Evolutionary conservation across 2,888 invertebrate genomes (phyloP).

Genomic region (Biston stratarius): DNA sequence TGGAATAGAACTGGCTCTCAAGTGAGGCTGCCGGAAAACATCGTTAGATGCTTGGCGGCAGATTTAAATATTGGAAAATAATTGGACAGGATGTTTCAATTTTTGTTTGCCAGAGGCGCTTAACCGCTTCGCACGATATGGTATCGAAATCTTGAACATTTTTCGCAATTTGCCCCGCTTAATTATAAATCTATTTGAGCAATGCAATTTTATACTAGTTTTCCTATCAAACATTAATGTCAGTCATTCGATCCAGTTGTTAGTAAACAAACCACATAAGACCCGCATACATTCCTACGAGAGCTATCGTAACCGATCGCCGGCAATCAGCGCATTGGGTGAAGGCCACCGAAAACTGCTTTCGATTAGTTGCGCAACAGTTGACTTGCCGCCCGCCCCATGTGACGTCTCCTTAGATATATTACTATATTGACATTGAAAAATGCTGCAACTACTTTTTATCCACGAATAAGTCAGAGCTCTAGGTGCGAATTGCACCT

Average conservation of each 20-base stretch:
- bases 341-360: constrained; percentile 74
- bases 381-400: constrained; percentile 36
- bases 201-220: background rate
- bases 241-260: constrained; percentile 22
- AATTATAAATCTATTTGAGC: background rate
- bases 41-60: no score
- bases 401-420: constrained; percentile 7
- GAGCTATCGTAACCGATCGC: constrained; percentile 53
- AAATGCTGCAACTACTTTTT: constrained; percentile 1
- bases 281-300: constrained; percentile 33
- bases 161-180: background rate
- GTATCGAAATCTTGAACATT: no score
- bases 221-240: background rate
- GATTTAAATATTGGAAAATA: no score
- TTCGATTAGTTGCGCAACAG: constrained; percentile 65
- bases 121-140: no score
- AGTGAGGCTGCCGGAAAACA: no score
- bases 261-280: constrained; percentile 37
- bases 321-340: constrained; percentile 62
- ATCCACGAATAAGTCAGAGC: no score
- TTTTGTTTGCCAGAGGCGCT: no score
- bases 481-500: no score
- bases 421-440: constrained; percentile 44
- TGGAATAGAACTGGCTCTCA: no score
- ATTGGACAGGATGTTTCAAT: no score